Base-by-base conservation (phyloP, 2,113 vertebrate species). In the Talpa occidentalis region DNA sequence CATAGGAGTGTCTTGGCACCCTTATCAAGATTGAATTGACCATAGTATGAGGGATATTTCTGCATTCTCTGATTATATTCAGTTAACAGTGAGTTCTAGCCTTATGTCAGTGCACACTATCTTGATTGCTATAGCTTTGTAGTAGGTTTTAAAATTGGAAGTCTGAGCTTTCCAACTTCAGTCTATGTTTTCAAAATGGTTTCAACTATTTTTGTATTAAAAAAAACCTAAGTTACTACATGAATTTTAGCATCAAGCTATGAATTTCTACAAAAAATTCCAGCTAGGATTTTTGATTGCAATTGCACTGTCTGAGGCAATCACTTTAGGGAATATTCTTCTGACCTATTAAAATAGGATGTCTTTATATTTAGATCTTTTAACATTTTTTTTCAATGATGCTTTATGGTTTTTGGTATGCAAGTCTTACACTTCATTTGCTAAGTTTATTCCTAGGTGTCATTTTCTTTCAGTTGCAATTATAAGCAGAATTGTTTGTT, bases 201-300 rank as follows among this genome's bases (percentile, higher is more conserved):
- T 59, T 52, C 49, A 3, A 19, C 22, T 80, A 11, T 90, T 56
- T 94, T 69, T 40, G 62, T 30, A 83, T n/a, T 28, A n/a, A 59
- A 69, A 11, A 60, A 44, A 40, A 26, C 40, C 37, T 91, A 11
- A 0, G 35, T 76, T 70, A 82, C 19, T 2, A 52, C 30, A 70
- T 49, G 35, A 87, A 94, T 62, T 83, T 94, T 76, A 94, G 19
- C 16, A 77, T 52, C 59, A 83, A 14, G 19, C 80, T 72, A 44
- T 9, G 49, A 35, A 73, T 56, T 79, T 72, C 28, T n/a, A 3
- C 3, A 82, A 88, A 83, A 81, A 47, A n/a, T n/a, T 1, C 22
- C 30, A 70, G 8, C 10, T 24, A 10, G 35, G 16, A 74, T 52
- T 83, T 66, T 32, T 21, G 52, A n/a, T 67, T 67, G 11, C 8